phyloP scores from a whole-genome alignment of 2,888 invertebrate species.

The Amblyjoppa fuscipennis region DNA sequence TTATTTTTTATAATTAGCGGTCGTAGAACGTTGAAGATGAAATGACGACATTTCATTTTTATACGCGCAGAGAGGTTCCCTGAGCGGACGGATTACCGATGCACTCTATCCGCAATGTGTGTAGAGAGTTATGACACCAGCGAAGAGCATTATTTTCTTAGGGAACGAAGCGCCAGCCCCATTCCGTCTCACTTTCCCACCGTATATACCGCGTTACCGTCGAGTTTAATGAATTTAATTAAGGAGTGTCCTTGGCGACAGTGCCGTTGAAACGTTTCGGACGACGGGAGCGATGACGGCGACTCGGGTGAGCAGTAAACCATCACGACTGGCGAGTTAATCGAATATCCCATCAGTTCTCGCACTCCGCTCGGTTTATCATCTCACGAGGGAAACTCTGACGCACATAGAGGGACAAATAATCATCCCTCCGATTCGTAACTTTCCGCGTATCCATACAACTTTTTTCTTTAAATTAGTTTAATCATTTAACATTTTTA shows the following conservation, averaged over 20 bases:
- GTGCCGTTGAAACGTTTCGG: slow-evolving; percentile 10
- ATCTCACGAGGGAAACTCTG: slow-evolving; percentile 4
- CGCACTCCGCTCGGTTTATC: slow-evolving; percentile 23
- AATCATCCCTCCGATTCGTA: background rate
- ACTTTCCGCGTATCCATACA: too few relatives aligned
- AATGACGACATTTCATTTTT: background rate
- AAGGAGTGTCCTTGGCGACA: slow-evolving; percentile 40
- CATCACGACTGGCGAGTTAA: slow-evolving; percentile 41
- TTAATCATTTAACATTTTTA: background rate
- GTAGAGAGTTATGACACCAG: background rate
- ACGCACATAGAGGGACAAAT: background rate
- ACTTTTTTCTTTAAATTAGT: background rate
- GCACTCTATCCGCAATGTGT: background rate
- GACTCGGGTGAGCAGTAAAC: slow-evolving; percentile 32
- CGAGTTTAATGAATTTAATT: slow-evolving; percentile 56
- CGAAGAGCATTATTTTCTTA: background rate
- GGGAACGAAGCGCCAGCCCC: background rate
- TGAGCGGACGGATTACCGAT: background rate
- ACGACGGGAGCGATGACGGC: slow-evolving; percentile 26
- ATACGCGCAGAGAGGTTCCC: background rate
- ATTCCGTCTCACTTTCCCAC: slow-evolving; percentile 13
- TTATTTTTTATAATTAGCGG: background rate
- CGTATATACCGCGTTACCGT: slow-evolving; percentile 26
- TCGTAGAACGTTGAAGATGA: too few relatives aligned
- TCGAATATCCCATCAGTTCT: slow-evolving; percentile 37